phyloP scores from a whole-genome alignment of 2,797 vertebrate genomes.

The Lacerta viridis region DNA sequence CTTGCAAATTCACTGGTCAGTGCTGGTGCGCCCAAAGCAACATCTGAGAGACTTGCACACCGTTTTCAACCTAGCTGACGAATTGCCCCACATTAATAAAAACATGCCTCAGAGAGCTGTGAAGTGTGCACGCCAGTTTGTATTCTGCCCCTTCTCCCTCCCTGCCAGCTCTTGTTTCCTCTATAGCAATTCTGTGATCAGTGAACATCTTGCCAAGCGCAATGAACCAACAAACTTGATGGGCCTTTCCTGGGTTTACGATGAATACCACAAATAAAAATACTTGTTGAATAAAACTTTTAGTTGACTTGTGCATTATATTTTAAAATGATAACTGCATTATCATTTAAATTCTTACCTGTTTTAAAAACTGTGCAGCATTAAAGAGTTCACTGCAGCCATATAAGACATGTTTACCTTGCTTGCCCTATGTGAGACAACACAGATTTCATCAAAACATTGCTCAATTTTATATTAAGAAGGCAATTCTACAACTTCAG shows the following conservation, averaged over 20 bases:
- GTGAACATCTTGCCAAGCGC: neutral
- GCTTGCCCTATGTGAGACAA: conserved; percentile 84
- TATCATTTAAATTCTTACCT: conserved; percentile 81
- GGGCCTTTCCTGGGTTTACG: neutral
- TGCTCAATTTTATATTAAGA: neutral
- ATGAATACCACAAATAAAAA: neutral
- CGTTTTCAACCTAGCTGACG: neutral
- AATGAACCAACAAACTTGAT: neutral
- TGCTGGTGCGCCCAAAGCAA: neutral
- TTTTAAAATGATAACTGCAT: neutral
- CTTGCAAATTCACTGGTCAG: neutral
- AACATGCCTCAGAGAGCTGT: neutral
- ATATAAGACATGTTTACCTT: conserved; percentile 94
- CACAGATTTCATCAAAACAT: neutral
- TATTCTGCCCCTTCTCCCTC: neutral
- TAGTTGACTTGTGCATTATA: rapidly evolving
- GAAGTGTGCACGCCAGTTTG: neutral
- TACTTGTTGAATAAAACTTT: conserved; percentile 1
- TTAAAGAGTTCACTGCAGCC: conserved; percentile 98
- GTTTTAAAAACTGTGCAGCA: conserved; percentile 94
- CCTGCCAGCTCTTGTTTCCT: neutral
- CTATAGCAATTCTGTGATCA: neutral
- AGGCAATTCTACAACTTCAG: neutral
- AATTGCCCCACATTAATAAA: neutral
- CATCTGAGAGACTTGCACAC: neutral